Base-by-base conservation (phyloP, 2,797 vertebrate genomes). In the Catostomus latipinnis region DNA sequence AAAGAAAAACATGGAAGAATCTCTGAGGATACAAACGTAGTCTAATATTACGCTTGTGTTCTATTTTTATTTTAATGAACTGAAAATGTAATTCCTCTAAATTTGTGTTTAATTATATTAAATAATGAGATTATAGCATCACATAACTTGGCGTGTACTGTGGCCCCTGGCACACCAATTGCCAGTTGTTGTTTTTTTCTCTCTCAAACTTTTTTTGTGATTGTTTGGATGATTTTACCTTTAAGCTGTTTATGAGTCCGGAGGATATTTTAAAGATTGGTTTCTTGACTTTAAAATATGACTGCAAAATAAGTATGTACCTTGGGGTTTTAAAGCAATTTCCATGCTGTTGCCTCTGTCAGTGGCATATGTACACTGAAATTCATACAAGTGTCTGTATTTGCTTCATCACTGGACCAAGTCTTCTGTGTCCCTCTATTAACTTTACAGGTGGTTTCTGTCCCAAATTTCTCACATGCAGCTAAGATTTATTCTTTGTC, bases 51-150 rank as follows among this genome's bases (percentile, higher is more conserved):
- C 87, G 87, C 88, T 90, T 89, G 88, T 85, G 6, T 54, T 66
- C 18, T 54, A 52, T 88, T 87, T 87, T 89, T 84, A 88, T 90
- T 91, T 88, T 90, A 91, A 90, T 34, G 2, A 34, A 34, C 34
- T 34, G 34, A 34, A 34, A 34, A 34, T 34, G 1, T 3, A 34
- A 4, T 76, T 88, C 85, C 86, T 85, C 82, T 83, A 88, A 82
- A 89, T 86, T 87, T 88, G 86, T 85, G 84, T 82, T 78, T 84
- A 91, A 90, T 88, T 83, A 89, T 82, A 89, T 89, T 91, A 92
- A 91, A 91, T 92, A 91, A 88, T 81, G 84, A 88, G 87, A 92
- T 90, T 93, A 91, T 82, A 90, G 85, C 85, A 80, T 82, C 88
- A 89, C 86, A 86, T 84, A 85, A 86, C 87, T 84, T 90, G 90